Conservation (phyloP, 2,113 vertebrate genomes). For the Hyaena hyaena region DNA sequence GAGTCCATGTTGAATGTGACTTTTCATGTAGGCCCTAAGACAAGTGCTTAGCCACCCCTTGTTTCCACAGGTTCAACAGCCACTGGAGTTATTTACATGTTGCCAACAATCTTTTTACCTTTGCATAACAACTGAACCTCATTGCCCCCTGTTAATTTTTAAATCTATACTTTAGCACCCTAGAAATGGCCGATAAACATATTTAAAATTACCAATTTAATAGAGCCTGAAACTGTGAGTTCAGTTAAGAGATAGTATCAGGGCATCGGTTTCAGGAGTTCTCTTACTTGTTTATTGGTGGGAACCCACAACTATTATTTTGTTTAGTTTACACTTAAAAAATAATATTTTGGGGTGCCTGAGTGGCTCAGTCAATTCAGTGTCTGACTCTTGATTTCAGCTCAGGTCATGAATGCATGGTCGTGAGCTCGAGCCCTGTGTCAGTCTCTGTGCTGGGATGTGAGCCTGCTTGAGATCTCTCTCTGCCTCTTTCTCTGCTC, state of each 20-base stretch:
- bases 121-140: not conserved
- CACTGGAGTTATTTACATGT: not conserved
- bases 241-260: not conserved
- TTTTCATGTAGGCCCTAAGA: not conserved
- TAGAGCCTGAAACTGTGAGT: not conserved
- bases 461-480: too few species aligned
- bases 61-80: rapidly evolving
- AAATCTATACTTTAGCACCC: not conserved
- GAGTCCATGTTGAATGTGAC: not conserved
- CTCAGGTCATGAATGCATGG: not conserved
- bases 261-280: not conserved
- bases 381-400: not conserved
- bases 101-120: not conserved
- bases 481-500: not conserved
- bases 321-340: not conserved
- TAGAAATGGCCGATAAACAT: not conserved
- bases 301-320: not conserved
- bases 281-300: not conserved
- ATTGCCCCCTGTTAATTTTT: not conserved
- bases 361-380: not conserved
- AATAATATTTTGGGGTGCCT: not conserved
- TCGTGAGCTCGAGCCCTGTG: too few species aligned
- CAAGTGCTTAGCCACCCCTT: too few species aligned
- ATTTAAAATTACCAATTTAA: not conserved
- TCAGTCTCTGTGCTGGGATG: too few species aligned